Percentiles rank a stretch among this genome's conserved stretches.
Conservation (phyloP, 2,888 invertebrate species). For the Calliscelio sp. region DNA sequence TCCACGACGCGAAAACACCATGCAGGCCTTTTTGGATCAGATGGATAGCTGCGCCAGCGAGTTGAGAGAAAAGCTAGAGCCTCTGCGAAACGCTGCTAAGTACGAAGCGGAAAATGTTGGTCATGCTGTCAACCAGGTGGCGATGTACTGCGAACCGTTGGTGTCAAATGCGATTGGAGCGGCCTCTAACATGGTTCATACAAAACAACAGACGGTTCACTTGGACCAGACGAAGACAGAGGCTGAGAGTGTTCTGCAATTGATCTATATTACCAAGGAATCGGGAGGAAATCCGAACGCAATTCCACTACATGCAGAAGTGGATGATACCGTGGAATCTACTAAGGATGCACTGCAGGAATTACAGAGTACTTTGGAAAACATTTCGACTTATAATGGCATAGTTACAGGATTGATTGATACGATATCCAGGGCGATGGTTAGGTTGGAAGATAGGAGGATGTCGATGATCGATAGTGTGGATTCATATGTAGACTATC, state of each 20-base stretch:
- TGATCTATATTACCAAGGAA: slow-evolving; percentile 94
- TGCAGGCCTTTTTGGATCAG: slow-evolving; percentile 92
- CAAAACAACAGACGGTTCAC: slow-evolving; percentile 93
- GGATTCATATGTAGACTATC: slow-evolving; percentile 97
- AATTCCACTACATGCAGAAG: slow-evolving; percentile 91
- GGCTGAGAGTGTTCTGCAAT: slow-evolving; percentile 95
- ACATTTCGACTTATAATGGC: slow-evolving; percentile 94
- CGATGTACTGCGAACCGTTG: slow-evolving; percentile 94
- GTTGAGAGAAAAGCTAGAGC: slow-evolving; percentile 94
- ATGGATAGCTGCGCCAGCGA: slow-evolving; percentile 93
- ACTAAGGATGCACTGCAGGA: slow-evolving; percentile 94
- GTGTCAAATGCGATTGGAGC: slow-evolving; percentile 94
- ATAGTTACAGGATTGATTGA: slow-evolving; percentile 96
- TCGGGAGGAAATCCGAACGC: slow-evolving; percentile 98
- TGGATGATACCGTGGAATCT: slow-evolving; percentile 93
- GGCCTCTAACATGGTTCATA: slow-evolving; percentile 95
- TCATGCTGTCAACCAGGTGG: slow-evolving; percentile 92
- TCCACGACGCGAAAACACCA: slow-evolving; percentile 90
- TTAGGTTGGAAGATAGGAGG: slow-evolving; percentile 91
- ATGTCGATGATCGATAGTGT: slow-evolving; percentile 90
- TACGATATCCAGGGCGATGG: slow-evolving; percentile 95
- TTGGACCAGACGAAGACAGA: slow-evolving; percentile 98
- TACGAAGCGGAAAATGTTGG: slow-evolving; percentile 97
- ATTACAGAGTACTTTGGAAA: slow-evolving; percentile 92
- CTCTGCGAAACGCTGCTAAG: slow-evolving; percentile 94